A percentile compares a stretch with the other conserved stretches of the same genome.
Conservation (phyloP, 1,140 invertebrate genomes). For the Drosophila cardini region DNA sequence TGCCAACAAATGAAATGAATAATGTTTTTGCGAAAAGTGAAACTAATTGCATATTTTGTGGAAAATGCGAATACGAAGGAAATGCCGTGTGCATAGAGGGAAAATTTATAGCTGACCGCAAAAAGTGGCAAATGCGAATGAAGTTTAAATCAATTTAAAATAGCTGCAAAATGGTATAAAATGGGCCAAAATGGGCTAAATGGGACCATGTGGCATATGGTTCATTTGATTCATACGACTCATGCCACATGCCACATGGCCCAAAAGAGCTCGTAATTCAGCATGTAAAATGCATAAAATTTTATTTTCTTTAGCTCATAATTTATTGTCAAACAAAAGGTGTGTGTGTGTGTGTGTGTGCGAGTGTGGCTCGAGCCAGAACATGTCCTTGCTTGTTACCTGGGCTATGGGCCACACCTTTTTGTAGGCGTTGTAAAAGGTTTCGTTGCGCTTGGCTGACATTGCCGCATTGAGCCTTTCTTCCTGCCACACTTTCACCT, state of each 20-base stretch:
- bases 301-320: constrained; percentile 54
- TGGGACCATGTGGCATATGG: constrained; percentile 17
- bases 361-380: not conserved
- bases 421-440: constrained; percentile 59
- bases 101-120: constrained; percentile 71
- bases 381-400: constrained; percentile 45
- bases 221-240: constrained; percentile 40
- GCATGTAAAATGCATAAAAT: constrained; percentile 67
- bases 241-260: constrained; percentile 55
- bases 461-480: constrained; percentile 26
- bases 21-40: constrained; percentile 44
- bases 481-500: constrained; percentile 72
- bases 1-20: constrained; percentile 16
- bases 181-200: constrained; percentile 52
- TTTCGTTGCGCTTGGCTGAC: constrained; percentile 57
- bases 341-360: constrained; percentile 13
- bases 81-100: constrained; percentile 1
- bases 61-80: constrained; percentile 8
- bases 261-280: constrained; percentile 57
- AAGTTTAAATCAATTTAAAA: constrained; percentile 79
- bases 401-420: constrained; percentile 37
- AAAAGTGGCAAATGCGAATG: constrained; percentile 59
- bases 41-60: constrained; percentile 55
- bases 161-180: constrained; percentile 59
- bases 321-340: constrained; percentile 69